phyloP scores from a whole-genome alignment of 2,113 vertebrate species.

The Nymphicus hollandicus region DNA sequence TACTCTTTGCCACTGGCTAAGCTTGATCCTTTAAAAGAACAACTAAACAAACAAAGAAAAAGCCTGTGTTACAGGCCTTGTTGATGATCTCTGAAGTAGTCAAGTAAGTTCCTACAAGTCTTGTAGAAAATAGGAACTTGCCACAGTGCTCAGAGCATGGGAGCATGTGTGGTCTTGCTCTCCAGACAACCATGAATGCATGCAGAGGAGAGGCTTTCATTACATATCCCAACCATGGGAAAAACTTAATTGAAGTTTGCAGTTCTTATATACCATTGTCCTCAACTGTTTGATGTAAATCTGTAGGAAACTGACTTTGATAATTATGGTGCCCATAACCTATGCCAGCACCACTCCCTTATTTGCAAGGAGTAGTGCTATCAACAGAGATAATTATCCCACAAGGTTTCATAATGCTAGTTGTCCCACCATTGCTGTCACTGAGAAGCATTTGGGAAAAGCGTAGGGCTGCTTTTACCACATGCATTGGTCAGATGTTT shows the following conservation, averaged over 20 bases:
- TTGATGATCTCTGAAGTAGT: background rate
- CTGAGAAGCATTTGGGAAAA: background rate
- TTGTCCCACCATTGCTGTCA: background rate
- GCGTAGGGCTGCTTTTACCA: background rate
- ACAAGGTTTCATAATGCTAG: background rate
- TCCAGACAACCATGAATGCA: background rate
- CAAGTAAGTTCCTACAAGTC: background rate
- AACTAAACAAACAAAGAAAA: background rate
- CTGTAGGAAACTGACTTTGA: constrained; percentile 42
- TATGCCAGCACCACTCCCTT: constrained; percentile 55
- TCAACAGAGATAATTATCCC: background rate
- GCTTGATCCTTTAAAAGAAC: background rate
- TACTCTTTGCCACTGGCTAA: background rate
- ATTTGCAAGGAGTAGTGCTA: constrained; percentile 53
- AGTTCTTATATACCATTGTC: constrained; percentile 15
- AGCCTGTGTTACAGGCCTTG: background rate
- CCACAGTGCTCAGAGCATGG: background rate
- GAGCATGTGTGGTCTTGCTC: constrained; percentile 35
- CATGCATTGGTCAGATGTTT: background rate
- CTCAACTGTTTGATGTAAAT: constrained; percentile 50
- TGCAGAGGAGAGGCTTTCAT: background rate
- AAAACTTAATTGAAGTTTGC: constrained; percentile 12
- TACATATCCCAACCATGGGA: constrained; percentile 25
- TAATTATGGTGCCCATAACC: background rate
- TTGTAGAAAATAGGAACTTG: background rate